Percentiles rank a stretch among this genome's conserved stretches.
Evolutionary conservation across 2,797 vertebrate species (phyloP).

Genomic region (Orientallactaga sibirica): DNA sequence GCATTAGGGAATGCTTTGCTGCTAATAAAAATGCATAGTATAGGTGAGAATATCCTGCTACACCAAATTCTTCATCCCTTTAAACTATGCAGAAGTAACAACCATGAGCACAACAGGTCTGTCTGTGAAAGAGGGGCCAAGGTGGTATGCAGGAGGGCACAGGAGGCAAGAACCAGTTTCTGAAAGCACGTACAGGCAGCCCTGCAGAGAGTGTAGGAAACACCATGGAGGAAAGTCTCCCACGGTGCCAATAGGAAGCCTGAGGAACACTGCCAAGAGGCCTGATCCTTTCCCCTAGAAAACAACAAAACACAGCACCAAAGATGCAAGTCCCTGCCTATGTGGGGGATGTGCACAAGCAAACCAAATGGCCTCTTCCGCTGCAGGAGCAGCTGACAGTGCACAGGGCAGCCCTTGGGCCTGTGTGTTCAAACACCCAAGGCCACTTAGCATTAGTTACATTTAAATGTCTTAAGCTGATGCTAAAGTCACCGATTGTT

Average conservation of each 20-base stretch:
- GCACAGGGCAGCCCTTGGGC: rapidly evolving
- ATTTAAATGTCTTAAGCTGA: background rate
- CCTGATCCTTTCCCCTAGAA: background rate
- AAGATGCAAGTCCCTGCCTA: background rate
- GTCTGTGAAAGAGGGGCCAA: background rate
- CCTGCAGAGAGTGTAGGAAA: background rate
- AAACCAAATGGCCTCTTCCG: background rate
- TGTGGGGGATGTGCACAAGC: rapidly evolving
- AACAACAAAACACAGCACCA: background rate
- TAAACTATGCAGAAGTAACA: background rate
- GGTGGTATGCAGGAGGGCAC: background rate
- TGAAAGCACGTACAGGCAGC: background rate
- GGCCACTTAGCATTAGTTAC: background rate
- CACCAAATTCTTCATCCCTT: constrained; percentile 28
- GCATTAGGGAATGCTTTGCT: background rate
- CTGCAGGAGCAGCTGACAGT: background rate
- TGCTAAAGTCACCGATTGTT: background rate
- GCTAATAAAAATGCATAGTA: background rate
- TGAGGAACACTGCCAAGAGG: background rate
- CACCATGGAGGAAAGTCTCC: background rate
- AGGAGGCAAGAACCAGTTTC: background rate
- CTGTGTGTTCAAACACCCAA: rapidly evolving
- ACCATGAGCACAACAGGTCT: background rate
- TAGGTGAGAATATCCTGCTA: background rate
- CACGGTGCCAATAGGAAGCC: background rate